Conservation (phyloP, 2,797 vertebrate genomes). For the Bradypodion pumilum region DNA sequence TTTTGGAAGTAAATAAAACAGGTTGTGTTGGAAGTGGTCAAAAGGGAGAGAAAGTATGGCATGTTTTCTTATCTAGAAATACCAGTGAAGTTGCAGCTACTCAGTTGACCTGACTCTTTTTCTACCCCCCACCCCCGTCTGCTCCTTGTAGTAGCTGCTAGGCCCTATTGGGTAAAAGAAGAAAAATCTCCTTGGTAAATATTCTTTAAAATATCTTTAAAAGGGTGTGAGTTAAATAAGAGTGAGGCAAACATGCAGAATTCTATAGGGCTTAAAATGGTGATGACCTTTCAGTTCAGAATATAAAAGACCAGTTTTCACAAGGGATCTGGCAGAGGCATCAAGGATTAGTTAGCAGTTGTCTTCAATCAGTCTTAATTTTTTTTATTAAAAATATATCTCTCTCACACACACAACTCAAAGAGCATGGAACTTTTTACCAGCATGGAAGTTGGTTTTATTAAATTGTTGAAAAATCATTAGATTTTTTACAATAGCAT, state of each 20-base stretch:
- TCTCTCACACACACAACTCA: conserved; percentile 33
- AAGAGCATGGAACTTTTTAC: conserved; percentile 53
- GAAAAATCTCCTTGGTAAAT: conserved; percentile 74
- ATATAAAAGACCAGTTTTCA: conserved; percentile 74
- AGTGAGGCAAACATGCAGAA: conserved; percentile 69
- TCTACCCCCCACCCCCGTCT: conserved; percentile 42
- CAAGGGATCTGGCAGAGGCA: conserved; percentile 65
- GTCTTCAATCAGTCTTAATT: conserved; percentile 65
- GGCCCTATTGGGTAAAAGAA: conserved; percentile 54
- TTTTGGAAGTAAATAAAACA: conserved; percentile 76
- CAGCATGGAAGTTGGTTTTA: not conserved
- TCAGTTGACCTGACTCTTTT: conserved; percentile 56
- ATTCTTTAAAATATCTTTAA: conserved; percentile 73
- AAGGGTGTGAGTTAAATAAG: conserved; percentile 67
- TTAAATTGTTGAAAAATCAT: no score
- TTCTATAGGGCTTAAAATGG: conserved; percentile 76
- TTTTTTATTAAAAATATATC: no score
- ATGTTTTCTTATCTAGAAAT: conserved; percentile 46
- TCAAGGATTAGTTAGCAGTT: conserved; percentile 72
- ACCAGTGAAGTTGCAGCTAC: conserved; percentile 37
- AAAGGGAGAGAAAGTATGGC: not conserved
- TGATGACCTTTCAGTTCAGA: conserved; percentile 73
- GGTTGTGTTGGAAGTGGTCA: conserved; percentile 60
- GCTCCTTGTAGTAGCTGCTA: conserved; percentile 67
- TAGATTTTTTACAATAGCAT: no score